These are phyloP conservation scores for Melanerpes formicivorus DNA, from an alignment of 2,113 vertebrate species.

Conservation along the genomic window DNA sequence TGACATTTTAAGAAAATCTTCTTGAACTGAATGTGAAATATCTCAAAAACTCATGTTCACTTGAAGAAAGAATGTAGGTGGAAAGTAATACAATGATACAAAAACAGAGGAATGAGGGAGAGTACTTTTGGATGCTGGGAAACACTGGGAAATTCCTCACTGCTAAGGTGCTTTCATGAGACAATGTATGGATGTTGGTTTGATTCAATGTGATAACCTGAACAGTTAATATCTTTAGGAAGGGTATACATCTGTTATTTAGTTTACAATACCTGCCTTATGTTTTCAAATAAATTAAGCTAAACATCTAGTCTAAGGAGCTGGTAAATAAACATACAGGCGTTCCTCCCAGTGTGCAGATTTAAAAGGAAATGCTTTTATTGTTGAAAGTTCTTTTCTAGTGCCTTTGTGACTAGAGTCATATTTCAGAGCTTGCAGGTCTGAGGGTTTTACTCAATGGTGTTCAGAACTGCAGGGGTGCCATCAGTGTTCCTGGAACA, in stretches of 20 bases:
- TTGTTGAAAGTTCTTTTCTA: neutral
- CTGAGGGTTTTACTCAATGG: neutral
- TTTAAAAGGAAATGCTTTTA: neutral
- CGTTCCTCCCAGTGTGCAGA: neutral
- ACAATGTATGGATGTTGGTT: neutral
- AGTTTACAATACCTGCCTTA: neutral
- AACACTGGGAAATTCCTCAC: neutral
- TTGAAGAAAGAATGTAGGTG: neutral
- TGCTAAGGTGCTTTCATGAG: neutral
- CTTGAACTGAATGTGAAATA: neutral
- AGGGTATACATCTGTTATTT: neutral
- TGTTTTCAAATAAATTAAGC: neutral
- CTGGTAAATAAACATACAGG: neutral
- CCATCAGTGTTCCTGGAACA: fast-evolving
- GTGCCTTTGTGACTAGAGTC: neutral
- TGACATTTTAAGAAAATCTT: neutral
- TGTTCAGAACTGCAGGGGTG: neutral
- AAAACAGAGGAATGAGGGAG: neutral
- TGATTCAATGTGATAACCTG: neutral
- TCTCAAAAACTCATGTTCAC: neutral
- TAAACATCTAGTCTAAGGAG: neutral
- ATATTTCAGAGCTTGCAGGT: neutral
- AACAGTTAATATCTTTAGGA: neutral
- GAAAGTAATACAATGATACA: neutral
- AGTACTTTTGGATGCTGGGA: neutral